Percentiles rank a stretch among this genome's conserved stretches.
These are phyloP conservation scores for Isaurus tuberculatus DNA, from an alignment of 92 coral and sea anemone genomes.

Conservation along the genomic window DNA sequence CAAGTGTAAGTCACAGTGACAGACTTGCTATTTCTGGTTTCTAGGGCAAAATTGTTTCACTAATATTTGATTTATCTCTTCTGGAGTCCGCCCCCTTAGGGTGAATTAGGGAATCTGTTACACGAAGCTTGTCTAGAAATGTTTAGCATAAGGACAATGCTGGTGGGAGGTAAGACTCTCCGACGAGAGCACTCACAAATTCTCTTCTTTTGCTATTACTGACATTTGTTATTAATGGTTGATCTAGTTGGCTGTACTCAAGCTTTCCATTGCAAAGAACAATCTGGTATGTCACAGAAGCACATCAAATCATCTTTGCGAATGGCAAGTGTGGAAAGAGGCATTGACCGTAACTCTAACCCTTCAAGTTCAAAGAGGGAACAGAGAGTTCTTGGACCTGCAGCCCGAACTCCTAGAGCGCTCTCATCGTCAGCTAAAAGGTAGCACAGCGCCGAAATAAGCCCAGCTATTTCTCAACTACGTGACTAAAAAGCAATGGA, in stretches of 20 bases:
- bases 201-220: conserved; percentile 9
- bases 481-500: neutral
- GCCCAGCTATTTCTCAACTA: neutral
- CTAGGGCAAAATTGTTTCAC: conserved; percentile 17
- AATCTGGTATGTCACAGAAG: conserved; percentile 20
- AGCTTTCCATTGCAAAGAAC: conserved; percentile 13
- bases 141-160: conserved; percentile 41
- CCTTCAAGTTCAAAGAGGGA: conserved; percentile 39
- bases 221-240: conserved; percentile 31
- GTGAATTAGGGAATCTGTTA: neutral
- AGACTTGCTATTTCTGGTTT: conserved; percentile 28
- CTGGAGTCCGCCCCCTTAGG: neutral
- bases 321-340: conserved; percentile 33
- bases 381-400: conserved; percentile 33
- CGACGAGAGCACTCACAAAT: conserved; percentile 7
- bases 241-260: conserved; percentile 28
- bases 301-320: neutral
- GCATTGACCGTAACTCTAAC: conserved; percentile 22
- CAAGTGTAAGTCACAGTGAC: conserved; percentile 41
- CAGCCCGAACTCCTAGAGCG: conserved; percentile 60
- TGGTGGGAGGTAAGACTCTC: conserved; percentile 22
- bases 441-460: conserved; percentile 31
- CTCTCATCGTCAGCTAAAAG: conserved; percentile 72
- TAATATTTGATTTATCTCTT: neutral
- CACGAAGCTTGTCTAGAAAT: conserved; percentile 28